phyloP scores from a whole-genome alignment of 2,113 vertebrate genomes.

The Thunnus maccoyii region DNA sequence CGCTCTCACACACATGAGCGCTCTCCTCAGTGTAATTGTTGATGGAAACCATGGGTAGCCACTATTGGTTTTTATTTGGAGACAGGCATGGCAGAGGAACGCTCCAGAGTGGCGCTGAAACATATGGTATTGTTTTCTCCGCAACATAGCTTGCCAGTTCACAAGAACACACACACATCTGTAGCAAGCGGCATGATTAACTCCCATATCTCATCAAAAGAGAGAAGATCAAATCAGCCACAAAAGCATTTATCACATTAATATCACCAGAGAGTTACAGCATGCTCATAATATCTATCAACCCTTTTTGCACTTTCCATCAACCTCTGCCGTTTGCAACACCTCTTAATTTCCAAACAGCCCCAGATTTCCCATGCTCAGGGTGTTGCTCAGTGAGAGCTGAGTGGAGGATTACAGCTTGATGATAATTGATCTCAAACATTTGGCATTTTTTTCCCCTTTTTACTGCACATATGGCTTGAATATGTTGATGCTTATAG shows the following conservation, averaged over 20 bases:
- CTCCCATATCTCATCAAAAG: constrained; percentile 41
- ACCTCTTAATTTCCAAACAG: constrained; percentile 67
- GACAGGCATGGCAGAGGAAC: constrained; percentile 51
- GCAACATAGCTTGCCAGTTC: constrained; percentile 48
- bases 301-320: constrained; percentile 37
- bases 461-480: constrained; percentile 69
- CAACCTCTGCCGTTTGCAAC: constrained; percentile 59
- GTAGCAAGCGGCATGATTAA: constrained; percentile 53
- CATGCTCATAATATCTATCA: constrained; percentile 33
- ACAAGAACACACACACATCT: constrained; percentile 46
- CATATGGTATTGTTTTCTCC: constrained; percentile 81
- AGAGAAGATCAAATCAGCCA: constrained; percentile 61
- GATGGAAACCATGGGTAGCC: constrained; percentile 77
- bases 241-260: constrained; percentile 67
- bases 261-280: constrained; percentile 57
- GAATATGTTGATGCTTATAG: constrained; percentile 66
- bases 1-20: constrained; percentile 7
- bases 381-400: constrained; percentile 56
- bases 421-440: constrained; percentile 76
- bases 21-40: constrained; percentile 55
- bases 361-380: constrained; percentile 63
- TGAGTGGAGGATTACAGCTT: constrained; percentile 55
- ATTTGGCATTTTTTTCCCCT: constrained; percentile 62
- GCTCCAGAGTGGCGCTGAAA: constrained; percentile 63
- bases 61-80: constrained; percentile 71